Evolutionary conservation across 1,140 invertebrate species (phyloP).

Genomic region (Listronotus bonariensis): DNA sequence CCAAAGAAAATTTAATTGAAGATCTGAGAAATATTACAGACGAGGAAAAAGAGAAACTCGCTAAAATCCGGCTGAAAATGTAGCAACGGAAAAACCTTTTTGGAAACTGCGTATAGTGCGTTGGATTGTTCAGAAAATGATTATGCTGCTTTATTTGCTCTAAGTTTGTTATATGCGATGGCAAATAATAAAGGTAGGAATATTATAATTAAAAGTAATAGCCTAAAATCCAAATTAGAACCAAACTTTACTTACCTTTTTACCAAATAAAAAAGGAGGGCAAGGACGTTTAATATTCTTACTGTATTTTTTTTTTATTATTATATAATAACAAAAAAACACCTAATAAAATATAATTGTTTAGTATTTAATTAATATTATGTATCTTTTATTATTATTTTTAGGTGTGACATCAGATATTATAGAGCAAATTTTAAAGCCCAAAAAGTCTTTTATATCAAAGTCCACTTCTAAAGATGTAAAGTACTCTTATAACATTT

Average conservation of each 20-base stretch:
- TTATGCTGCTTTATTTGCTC: constrained; percentile 88
- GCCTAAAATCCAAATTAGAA: no score
- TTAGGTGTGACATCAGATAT: constrained; percentile 76
- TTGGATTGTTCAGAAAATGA: constrained; percentile 90
- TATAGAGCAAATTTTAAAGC: constrained; percentile 68
- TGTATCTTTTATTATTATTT: constrained; percentile 42
- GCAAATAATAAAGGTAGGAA: constrained; percentile 87
- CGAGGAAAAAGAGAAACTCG: constrained; percentile 84
- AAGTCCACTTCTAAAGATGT: constrained; percentile 48
- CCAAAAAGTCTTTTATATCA: constrained; percentile 49
- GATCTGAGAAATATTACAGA: constrained; percentile 79
- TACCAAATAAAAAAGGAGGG: no score
- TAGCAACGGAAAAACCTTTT: constrained; percentile 71
- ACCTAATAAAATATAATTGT: no score
- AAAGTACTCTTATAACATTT: constrained; percentile 70
- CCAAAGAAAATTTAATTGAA: constrained; percentile 47
- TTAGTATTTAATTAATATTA: no score
- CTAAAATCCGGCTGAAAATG: constrained; percentile 57
- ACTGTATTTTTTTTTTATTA: no score
- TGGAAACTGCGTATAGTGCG: constrained; percentile 85
- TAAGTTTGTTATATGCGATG: constrained; percentile 92
- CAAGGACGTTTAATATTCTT: no score
- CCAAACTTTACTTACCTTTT: no score
- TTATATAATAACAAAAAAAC: no score
- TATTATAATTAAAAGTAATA: no score